phyloP scores from a whole-genome alignment of 23 tunicate species.

The Phallusia fumigata region DNA sequence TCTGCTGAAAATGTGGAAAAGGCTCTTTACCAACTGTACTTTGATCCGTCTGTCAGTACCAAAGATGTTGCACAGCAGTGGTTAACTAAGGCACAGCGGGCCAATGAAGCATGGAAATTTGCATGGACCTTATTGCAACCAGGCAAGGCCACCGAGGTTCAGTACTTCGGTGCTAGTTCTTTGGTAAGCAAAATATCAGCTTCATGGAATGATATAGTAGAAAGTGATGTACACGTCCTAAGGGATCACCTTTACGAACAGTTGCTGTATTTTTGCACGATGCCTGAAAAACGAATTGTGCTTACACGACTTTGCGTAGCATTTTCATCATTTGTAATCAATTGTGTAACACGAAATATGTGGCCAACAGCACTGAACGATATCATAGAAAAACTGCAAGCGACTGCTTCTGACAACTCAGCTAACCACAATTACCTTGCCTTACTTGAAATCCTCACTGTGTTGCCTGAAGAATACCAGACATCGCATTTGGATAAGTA shows the following conservation, averaged over 20 bases:
- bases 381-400: conserved; percentile 60
- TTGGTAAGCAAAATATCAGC: conserved; percentile 65
- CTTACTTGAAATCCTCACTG: conserved; percentile 75
- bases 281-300: conserved; percentile 49
- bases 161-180: conserved; percentile 95
- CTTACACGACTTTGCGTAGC: conserved; percentile 93
- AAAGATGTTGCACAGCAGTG: conserved; percentile 93
- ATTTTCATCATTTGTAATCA: conserved; percentile 66
- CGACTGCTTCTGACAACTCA: not conserved
- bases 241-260: conserved; percentile 54
- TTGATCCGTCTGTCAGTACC: conserved; percentile 50
- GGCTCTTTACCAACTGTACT: conserved; percentile 87
- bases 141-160: conserved; percentile 79
- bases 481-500: conserved; percentile 53
- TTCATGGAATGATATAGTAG: conserved; percentile 75
- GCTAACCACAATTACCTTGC: conserved; percentile 54
- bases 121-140: conserved; percentile 68
- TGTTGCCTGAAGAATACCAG: conserved; percentile 91
- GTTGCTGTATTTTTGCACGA: conserved; percentile 37
- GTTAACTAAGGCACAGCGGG: conserved; percentile 82
- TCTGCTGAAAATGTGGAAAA: conserved; percentile 68
- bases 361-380: conserved; percentile 76
- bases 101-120: conserved; percentile 85
- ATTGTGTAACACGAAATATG: conserved; percentile 34
- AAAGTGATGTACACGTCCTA: conserved; percentile 43